Percentiles rank a stretch among this genome's conserved stretches.
phyloP scores from a whole-genome alignment of 2,888 invertebrate species.

The Lepidochitona cinerea region DNA sequence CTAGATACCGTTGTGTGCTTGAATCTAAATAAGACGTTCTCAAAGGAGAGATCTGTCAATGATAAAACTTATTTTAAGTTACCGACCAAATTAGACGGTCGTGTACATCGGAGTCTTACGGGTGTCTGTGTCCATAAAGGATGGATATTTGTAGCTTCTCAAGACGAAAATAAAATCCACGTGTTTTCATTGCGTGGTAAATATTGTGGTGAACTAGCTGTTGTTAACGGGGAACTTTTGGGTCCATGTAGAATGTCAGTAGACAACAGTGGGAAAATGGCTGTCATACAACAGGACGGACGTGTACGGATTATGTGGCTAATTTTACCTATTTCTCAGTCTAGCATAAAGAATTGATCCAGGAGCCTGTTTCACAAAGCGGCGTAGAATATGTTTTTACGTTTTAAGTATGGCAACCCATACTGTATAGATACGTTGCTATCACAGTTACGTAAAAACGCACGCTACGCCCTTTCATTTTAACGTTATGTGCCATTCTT shows the following conservation, averaged over 20 bases:
- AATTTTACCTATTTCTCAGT: background rate
- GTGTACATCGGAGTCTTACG: background rate
- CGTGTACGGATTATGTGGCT: background rate
- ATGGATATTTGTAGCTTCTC: background rate
- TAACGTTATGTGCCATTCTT: no score
- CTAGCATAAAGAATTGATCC: no score
- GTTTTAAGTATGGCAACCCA: no score
- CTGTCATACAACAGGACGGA: background rate
- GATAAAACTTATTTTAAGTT: background rate
- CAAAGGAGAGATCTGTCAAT: background rate
- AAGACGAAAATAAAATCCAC: background rate
- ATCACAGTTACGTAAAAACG: no score
- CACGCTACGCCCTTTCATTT: no score
- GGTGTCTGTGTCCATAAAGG: background rate
- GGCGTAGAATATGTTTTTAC: no score
- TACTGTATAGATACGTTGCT: no score
- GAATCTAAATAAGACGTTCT: background rate
- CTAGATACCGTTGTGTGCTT: background rate
- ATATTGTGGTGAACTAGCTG: background rate
- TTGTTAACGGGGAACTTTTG: background rate
- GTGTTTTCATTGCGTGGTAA: background rate
- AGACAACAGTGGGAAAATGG: background rate
- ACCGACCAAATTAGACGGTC: background rate
- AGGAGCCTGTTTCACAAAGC: no score
- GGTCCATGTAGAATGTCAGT: background rate